These are phyloP conservation scores for Xenotilapia leptura DNA, from an alignment of 2,113 vertebrate genomes.

Conservation along the genomic window DNA sequence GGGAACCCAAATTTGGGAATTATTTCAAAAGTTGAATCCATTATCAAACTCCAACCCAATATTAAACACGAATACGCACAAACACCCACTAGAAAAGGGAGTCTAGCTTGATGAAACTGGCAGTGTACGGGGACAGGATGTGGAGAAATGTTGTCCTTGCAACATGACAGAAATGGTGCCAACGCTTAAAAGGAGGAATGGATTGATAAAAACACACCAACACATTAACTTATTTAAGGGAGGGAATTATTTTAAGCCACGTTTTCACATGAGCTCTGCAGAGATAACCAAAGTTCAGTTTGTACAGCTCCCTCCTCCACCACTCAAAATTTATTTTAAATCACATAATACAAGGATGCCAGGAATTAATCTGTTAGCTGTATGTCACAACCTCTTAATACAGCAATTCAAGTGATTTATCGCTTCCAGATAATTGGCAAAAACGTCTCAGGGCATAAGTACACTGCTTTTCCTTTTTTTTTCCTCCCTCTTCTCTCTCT, in stretches of 20 bases:
- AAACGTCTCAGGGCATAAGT: slow-evolving; percentile 17
- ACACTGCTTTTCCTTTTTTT: background rate
- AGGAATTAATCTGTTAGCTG: slow-evolving; percentile 42
- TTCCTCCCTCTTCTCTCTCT: background rate
- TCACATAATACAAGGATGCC: slow-evolving; percentile 33
- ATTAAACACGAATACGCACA: slow-evolving; percentile 36
- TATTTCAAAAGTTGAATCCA: slow-evolving; percentile 20
- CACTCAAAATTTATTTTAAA: slow-evolving; percentile 17
- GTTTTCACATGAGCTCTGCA: slow-evolving; percentile 43
- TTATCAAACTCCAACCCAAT: slow-evolving; percentile 16
- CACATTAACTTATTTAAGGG: slow-evolving; percentile 30
- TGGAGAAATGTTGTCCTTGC: slow-evolving; percentile 35
- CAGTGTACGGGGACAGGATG: slow-evolving; percentile 44
- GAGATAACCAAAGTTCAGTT: slow-evolving; percentile 44
- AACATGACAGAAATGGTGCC: slow-evolving; percentile 28
- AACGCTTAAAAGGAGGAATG: slow-evolving; percentile 31
- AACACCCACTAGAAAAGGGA: slow-evolving; percentile 34
- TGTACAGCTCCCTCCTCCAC: slow-evolving; percentile 13
- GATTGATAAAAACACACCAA: slow-evolving; percentile 27
- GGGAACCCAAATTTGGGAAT: slow-evolving; percentile 26
- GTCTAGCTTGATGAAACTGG: slow-evolving; percentile 38
- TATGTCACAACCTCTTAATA: slow-evolving; percentile 48
- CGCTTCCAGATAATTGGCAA: slow-evolving; percentile 23
- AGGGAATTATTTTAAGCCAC: slow-evolving; percentile 39
- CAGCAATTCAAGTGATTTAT: slow-evolving; percentile 17